These are phyloP conservation scores for Eristalinus sepulchralis DNA, from an alignment of 2,888 invertebrate species.

Conservation along the genomic window DNA sequence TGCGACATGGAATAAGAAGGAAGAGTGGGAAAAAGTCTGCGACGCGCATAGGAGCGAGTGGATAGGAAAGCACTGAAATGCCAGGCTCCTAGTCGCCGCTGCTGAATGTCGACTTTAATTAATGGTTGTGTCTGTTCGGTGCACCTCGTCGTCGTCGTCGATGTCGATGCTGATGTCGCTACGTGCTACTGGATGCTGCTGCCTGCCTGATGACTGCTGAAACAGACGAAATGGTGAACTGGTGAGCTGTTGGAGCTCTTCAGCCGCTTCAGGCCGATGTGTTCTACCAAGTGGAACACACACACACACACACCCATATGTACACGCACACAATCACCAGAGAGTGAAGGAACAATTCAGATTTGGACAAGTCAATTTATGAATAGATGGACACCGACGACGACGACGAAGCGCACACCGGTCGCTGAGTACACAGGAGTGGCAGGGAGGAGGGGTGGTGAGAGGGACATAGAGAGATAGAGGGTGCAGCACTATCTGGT, in stretches of 20 bases:
- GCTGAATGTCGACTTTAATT: slow-evolving; percentile 72
- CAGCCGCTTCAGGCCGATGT: slow-evolving; percentile 46
- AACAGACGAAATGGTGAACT: background rate
- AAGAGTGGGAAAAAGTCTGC: slow-evolving; percentile 58
- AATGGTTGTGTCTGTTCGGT: slow-evolving; percentile 69
- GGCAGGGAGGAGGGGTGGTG: background rate
- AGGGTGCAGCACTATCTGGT: slow-evolving; percentile 34
- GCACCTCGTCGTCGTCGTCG: slow-evolving; percentile 42
- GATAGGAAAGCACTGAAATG: slow-evolving; percentile 62
- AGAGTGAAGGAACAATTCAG: slow-evolving; percentile 64
- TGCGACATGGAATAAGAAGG: slow-evolving; percentile 48
- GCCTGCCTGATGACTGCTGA: slow-evolving; percentile 15
- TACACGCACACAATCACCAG: slow-evolving; percentile 12
- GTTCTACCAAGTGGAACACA: slow-evolving; percentile 58
- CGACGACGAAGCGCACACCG: too few species aligned
- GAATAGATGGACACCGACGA: slow-evolving; percentile 35
- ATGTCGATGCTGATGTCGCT: background rate
- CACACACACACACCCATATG: slow-evolving; percentile 4
- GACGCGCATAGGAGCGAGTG: background rate
- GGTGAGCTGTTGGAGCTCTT: slow-evolving; percentile 14
- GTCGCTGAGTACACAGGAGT: too few species aligned
- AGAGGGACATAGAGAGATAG: background rate
- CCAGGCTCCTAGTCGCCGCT: slow-evolving; percentile 66
- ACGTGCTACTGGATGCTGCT: background rate
- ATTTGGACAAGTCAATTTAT: slow-evolving; percentile 70